Evolutionary conservation across 1,140 invertebrate genomes (phyloP).

Genomic region (Mycetomoellerius zeteki): DNA sequence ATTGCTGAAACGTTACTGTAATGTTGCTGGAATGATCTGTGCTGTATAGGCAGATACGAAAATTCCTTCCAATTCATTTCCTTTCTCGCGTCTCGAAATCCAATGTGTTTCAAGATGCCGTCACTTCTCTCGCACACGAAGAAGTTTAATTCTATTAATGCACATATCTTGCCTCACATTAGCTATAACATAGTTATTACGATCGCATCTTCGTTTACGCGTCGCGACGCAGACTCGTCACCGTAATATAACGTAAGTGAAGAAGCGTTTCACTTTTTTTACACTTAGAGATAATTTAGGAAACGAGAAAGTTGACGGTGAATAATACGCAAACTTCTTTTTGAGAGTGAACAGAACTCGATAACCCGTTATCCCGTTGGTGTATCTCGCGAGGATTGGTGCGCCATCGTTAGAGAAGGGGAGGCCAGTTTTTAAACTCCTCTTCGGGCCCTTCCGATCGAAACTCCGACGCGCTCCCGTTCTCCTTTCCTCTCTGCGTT

Average conservation of each 20-base stretch:
- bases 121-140: not conserved
- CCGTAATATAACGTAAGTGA: not conserved
- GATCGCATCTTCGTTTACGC: constrained; percentile 6
- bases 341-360: not conserved
- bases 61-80: constrained; percentile 2
- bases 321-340: constrained; percentile 10
- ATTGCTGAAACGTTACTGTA: too few species aligned
- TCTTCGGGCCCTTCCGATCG: constrained; percentile 15
- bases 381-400: constrained; percentile 11
- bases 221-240: not conserved
- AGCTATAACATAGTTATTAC: constrained; percentile 21
- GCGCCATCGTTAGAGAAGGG: constrained; percentile 5
- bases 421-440: constrained; percentile 10
- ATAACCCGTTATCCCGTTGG: constrained; percentile 17
- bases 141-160: constrained; percentile 20
- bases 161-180: constrained; percentile 33
- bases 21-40: too few species aligned
- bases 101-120: not conserved
- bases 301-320: constrained; percentile 14
- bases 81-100: not conserved
- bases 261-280: constrained; percentile 3
- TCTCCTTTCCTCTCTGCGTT: constrained; percentile 35
- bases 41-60: not conserved
- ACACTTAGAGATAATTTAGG: constrained; percentile 15
- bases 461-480: constrained; percentile 43